Evolutionary conservation across 1,140 invertebrate species (phyloP).

Genomic region (Agrypnia vestita): DNA sequence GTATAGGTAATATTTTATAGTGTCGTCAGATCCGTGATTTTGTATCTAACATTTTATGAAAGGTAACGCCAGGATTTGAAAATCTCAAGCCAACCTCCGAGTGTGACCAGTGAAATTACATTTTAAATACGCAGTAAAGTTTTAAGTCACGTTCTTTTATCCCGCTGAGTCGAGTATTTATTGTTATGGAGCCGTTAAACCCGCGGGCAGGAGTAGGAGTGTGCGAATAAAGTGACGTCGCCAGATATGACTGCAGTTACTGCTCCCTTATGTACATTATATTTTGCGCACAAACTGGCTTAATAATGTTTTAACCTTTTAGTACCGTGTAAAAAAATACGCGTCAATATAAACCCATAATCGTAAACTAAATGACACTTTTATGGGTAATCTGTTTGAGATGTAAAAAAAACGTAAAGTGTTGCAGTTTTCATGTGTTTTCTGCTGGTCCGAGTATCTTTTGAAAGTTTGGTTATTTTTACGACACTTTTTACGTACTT

Average conservation of each 20-base stretch:
- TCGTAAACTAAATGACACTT: not conserved
- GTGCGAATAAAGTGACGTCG: not conserved
- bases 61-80: not conserved
- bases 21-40: too few species aligned
- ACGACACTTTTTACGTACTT: not conserved
- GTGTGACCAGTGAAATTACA: slow-evolving; percentile 1
- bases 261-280: not conserved
- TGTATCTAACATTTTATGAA: too few species aligned
- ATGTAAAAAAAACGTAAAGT: not conserved
- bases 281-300: not conserved
- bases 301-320: not conserved
- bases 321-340: too few species aligned
- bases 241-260: slow-evolving; percentile 3
- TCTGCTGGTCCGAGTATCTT: not conserved
- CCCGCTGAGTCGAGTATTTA: slow-evolving; percentile 2
- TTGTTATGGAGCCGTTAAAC: not conserved
- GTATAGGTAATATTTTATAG: too few species aligned
- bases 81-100: not conserved
- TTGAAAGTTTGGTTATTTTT: not conserved
- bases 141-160: not conserved
- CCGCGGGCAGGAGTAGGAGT: not conserved
- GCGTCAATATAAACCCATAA: too few species aligned
- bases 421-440: not conserved
- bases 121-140: slow-evolving; percentile 13
- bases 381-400: not conserved